Percentiles rank a stretch among this genome's conserved stretches.
Evolutionary conservation across 2,888 invertebrate species (phyloP).

Genomic region (Mesorhabditis belari): DNA sequence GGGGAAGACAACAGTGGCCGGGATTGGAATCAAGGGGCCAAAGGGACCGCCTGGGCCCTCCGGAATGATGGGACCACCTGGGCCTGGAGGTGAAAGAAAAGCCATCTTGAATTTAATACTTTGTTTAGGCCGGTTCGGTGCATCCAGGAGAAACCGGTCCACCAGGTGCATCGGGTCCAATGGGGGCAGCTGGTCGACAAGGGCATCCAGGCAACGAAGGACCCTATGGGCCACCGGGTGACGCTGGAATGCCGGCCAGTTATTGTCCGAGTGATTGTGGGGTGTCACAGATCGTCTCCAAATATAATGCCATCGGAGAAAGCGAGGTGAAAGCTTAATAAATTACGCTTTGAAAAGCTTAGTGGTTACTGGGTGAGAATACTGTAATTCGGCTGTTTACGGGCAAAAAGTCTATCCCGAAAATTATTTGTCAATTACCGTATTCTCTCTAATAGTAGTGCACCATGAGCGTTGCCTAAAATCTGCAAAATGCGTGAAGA

Average conservation of each 20-base stretch:
- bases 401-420: no score
- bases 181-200: conserved; percentile 37
- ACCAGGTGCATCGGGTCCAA: conserved; percentile 38
- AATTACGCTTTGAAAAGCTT: no score
- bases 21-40: conserved; percentile 48
- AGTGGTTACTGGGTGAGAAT: no score
- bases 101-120: neutral
- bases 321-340: no score
- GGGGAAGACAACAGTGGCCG: conserved; percentile 43
- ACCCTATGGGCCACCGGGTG: conserved; percentile 45
- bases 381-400: no score
- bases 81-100: conserved; percentile 21
- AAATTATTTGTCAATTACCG: no score
- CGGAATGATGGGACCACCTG: conserved; percentile 39
- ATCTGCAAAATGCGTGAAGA: no score
- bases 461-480: no score
- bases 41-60: conserved; percentile 43
- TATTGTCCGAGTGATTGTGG: conserved; percentile 50
- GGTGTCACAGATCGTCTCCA: conserved; percentile 43
- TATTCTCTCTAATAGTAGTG: no score
- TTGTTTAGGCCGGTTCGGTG: conserved; percentile 12
- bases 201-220: conserved; percentile 42
- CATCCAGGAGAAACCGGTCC: conserved; percentile 36
- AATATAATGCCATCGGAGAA: conserved; percentile 2
- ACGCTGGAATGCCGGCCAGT: conserved; percentile 43